Conservation (phyloP, 1,140 invertebrate species). For the Eumeta japonica region DNA sequence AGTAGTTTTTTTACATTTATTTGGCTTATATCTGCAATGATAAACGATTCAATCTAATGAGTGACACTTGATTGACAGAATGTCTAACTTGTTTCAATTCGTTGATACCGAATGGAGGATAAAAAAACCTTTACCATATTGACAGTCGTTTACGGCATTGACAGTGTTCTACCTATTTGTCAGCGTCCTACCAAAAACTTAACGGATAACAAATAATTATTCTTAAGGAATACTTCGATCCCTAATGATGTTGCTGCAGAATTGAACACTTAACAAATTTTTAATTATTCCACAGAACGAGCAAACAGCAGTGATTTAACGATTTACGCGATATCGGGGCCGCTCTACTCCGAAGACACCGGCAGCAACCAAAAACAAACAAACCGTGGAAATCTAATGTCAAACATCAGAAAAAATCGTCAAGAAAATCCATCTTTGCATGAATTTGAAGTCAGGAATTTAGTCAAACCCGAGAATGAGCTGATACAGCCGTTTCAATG, state of each 20-base stretch:
- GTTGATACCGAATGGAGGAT: too few relatives aligned
- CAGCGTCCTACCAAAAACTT: too few relatives aligned
- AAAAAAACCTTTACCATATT: too few relatives aligned
- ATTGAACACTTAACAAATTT: too few relatives aligned
- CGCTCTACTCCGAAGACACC: constrained; percentile 37
- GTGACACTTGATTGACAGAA: too few relatives aligned
- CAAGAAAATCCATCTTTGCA: constrained; percentile 36
- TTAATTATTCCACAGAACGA: too few relatives aligned
- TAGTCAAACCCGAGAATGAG: constrained; percentile 37
- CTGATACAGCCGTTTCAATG: constrained; percentile 47
- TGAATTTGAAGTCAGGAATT: constrained; percentile 32
- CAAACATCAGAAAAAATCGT: constrained; percentile 40
- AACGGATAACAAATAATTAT: background rate
- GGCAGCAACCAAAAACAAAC: constrained; percentile 28
- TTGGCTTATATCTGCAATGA: too few relatives aligned
- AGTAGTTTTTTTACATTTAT: too few relatives aligned
- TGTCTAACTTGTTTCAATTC: too few relatives aligned
- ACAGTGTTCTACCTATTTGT: too few relatives aligned
- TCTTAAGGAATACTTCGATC: background rate
- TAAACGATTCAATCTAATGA: too few relatives aligned
- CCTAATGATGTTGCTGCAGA: background rate
- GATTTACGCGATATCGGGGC: constrained; percentile 46
- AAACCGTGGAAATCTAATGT: constrained; percentile 41
- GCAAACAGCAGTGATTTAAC: background rate
- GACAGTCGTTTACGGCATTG: too few relatives aligned